Evolutionary conservation across 2,113 vertebrate genomes (phyloP).

Genomic region (Oncorhynchus masou): DNA sequence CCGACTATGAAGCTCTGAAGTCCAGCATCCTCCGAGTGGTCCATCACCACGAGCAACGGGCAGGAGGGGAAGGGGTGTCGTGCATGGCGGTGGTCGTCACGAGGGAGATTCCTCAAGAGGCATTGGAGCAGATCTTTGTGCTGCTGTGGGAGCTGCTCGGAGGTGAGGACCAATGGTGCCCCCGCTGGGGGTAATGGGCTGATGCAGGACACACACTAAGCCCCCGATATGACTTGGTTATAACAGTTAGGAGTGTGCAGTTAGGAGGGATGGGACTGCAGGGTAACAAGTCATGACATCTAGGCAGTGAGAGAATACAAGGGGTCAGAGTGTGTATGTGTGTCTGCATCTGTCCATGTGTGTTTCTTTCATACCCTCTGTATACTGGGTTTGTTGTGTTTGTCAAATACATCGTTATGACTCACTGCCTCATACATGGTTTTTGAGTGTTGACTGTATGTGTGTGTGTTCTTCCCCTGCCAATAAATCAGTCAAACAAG

Average conservation of each 20-base stretch:
- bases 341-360: background rate
- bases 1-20: slow-evolving; percentile 79
- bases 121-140: slow-evolving; percentile 85
- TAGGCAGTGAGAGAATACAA: background rate
- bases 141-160: slow-evolving; percentile 88
- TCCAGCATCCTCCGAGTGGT: slow-evolving; percentile 86
- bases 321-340: background rate
- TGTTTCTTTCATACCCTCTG: background rate
- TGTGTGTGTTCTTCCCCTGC: background rate
- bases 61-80: slow-evolving; percentile 66
- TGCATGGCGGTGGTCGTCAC: slow-evolving; percentile 79
- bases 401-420: slow-evolving; percentile 19
- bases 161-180: slow-evolving; percentile 84
- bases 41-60: slow-evolving; percentile 75
- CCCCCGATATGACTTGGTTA: slow-evolving; percentile 89
- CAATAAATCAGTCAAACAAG: too few species aligned
- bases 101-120: slow-evolving; percentile 89
- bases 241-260: slow-evolving; percentile 74
- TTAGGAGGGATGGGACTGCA: slow-evolving; percentile 12
- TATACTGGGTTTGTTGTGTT: background rate
- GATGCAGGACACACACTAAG: slow-evolving; percentile 82
- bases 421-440: background rate
- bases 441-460: background rate
- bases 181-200: slow-evolving; percentile 87
- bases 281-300: slow-evolving; percentile 74